Percentiles rank a stretch among this genome's conserved stretches.
Conservation (phyloP, 2,113 vertebrate genomes). For the Lophura nycthemera region DNA sequence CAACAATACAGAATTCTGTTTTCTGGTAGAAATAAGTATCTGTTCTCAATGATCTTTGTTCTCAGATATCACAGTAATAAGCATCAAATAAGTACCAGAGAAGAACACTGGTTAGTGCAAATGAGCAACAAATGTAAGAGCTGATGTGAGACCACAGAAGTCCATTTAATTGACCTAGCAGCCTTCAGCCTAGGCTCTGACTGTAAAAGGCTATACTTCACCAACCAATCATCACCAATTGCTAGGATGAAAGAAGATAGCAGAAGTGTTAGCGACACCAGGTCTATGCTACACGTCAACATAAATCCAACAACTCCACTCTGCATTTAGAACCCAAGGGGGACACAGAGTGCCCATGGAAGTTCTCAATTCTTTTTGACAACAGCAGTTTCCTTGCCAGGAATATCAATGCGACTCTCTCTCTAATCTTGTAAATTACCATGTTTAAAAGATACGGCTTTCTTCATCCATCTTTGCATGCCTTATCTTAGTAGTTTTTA, state of each 20-base stretch:
- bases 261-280: fast-evolving
- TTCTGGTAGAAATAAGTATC: conserved; percentile 30
- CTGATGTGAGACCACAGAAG: background rate
- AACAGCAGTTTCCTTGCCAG: background rate
- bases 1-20: conserved; percentile 12
- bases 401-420: background rate
- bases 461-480: background rate
- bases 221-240: background rate
- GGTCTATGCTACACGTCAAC: background rate
- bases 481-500: background rate
- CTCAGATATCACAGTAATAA: conserved; percentile 59
- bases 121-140: conserved; percentile 64
- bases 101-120: conserved; percentile 24
- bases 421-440: background rate
- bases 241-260: background rate
- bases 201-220: background rate
- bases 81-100: conserved; percentile 53
- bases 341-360: fast-evolving
- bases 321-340: background rate
- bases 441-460: background rate
- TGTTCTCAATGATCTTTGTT: conserved; percentile 54
- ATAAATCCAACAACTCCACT: background rate
- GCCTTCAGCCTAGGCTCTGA: background rate
- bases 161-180: background rate
- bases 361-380: background rate